phyloP scores from a whole-genome alignment of 1,140 invertebrate species.

The Armadillidium nasatum region DNA sequence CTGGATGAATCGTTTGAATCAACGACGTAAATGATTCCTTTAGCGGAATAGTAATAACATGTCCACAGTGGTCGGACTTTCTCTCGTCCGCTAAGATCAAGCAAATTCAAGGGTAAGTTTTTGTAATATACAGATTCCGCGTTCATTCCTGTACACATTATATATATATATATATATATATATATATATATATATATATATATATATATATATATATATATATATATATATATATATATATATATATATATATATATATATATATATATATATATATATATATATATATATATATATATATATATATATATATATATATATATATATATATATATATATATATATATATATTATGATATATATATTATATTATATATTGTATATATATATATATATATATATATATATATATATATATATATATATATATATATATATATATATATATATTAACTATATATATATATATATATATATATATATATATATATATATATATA shows the following conservation, averaged over 20 bases:
- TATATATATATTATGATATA: too few species aligned
- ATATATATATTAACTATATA: too few species aligned
- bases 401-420: too few species aligned
- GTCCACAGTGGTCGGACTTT: constrained; percentile 58
- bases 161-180: not conserved
- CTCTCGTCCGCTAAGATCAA: constrained; percentile 58
- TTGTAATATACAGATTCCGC: constrained; percentile 54
- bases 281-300: not conserved
- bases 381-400: too few species aligned
- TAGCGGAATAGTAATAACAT: constrained; percentile 55
- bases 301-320: too few species aligned
- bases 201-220: not conserved
- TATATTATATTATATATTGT: too few species aligned
- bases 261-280: not conserved
- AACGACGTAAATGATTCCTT: constrained; percentile 56
- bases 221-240: not conserved
- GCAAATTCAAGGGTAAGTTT: constrained; percentile 56
- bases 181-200: not conserved
- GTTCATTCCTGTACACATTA: constrained; percentile 42
- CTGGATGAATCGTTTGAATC: constrained; percentile 53
- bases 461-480: too few species aligned
- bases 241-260: not conserved
- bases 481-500: too few species aligned
- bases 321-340: too few species aligned
- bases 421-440: too few species aligned